Evolutionary conservation across 1,140 invertebrate genomes (phyloP), one percentile per base, ranked within the genome.

Genomic region (Protaetia brevitarsis): DNA sequence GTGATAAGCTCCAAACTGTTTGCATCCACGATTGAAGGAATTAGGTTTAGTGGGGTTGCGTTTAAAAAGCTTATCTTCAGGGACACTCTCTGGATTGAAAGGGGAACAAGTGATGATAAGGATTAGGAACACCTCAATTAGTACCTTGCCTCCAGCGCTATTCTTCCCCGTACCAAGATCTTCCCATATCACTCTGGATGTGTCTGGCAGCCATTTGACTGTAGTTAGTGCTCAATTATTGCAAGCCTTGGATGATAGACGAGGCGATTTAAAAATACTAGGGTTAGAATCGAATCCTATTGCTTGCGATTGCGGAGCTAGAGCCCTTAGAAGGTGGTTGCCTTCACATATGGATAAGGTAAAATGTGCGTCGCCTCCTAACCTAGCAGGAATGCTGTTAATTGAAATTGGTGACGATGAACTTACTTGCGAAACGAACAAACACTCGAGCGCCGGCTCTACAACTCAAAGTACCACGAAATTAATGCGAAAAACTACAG

Each of bases 101-200:
- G 74, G 71, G 63, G 69, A 83, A 11, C 76, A 84, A 7, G 82
- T 96, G n/a, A 82, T 81, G 1, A 85, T 96, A 10, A 83, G 86
- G 57, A 76, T 96, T 8, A 84, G 86, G 11, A 92, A 95, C 73
- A 95, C 93, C 1, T 93, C 90, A 1, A 75, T 96, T 1, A 86
- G 85, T 27, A 80, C 83, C 0, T 80, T 96, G 65, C 91, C 92
- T 2, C 87, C 91, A 3, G 87, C 92, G 0, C 74, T 96, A 19
- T 85, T 96, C 59, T 93, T 95, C 72, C 91, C 93, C 0, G 84
- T 96, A n/a, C 94, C 94, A 0, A 84, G 92, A 72, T 96, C 93
- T 2, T 92, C 91, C 0, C 84, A 87, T 63, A 86, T 96, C 13
- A 85, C 81, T 5, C 80, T 96, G 0, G 89, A 95, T 74, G 83